A percentile compares a stretch with the other conserved stretches of the same genome.
phyloP scores from a whole-genome alignment of 2,113 vertebrate species.

The Tiliqua scincoides region DNA sequence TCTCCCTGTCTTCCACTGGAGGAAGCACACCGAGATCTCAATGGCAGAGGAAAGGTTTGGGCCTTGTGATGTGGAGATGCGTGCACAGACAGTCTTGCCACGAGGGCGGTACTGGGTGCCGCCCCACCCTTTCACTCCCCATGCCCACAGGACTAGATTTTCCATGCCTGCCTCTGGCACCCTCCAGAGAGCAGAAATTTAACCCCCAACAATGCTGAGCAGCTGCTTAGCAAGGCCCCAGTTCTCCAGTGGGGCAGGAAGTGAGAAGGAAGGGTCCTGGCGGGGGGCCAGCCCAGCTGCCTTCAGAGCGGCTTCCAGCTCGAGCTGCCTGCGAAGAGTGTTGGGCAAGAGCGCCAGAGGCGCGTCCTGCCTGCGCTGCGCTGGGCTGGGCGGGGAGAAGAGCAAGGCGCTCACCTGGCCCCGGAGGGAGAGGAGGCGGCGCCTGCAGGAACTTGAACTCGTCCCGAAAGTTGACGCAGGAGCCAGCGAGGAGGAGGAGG shows the following conservation, averaged over 20 bases:
- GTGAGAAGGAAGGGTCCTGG: not conserved
- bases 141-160: not conserved
- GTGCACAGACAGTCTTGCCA: no score
- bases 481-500: not conserved
- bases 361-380: no score
- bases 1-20: no score
- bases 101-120: no score
- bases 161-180: no score
- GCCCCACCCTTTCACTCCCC: not conserved
- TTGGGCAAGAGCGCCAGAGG: no score
- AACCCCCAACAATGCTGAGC: not conserved
- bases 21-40: not conserved
- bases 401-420: slow-evolving; percentile 20
- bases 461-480: not conserved
- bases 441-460: not conserved
- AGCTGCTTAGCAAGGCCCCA: not conserved
- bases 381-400: not conserved
- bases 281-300: not conserved
- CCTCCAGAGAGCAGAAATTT: not conserved
- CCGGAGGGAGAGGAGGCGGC: not conserved
- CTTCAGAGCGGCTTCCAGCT: not conserved
- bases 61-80: no score
- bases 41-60: not conserved
- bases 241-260: not conserved
- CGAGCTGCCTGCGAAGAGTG: no score